These are phyloP conservation scores for Sceliomorpha sp. DNA, from an alignment of 2,888 invertebrate genomes.

Conservation along the genomic window DNA sequence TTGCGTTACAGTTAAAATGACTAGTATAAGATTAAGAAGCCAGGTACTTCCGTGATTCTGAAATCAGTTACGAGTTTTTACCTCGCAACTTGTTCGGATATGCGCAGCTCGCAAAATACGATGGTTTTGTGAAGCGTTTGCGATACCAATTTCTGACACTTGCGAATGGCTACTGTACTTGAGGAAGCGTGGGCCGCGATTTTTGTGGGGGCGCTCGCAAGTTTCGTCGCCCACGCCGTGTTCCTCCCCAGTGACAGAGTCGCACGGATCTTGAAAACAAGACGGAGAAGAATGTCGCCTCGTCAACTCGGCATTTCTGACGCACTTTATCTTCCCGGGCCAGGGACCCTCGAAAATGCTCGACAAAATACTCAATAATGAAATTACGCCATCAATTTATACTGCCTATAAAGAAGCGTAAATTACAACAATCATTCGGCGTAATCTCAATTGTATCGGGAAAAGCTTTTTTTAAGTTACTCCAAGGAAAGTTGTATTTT, in stretches of 20 bases:
- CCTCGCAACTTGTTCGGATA: too few species aligned
- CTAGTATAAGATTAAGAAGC: too few species aligned
- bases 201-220: constrained; percentile 34
- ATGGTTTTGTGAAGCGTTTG: background rate
- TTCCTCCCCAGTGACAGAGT: constrained; percentile 42
- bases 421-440: too few species aligned
- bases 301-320: constrained; percentile 36
- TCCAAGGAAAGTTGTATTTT: too few species aligned
- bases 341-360: background rate
- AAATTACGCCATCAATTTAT: too few species aligned
- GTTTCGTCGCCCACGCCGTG: constrained; percentile 33
- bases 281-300: constrained; percentile 30
- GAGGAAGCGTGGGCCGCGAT: constrained; percentile 38
- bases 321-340: constrained; percentile 36
- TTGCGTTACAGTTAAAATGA: too few species aligned
- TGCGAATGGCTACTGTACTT: constrained; percentile 31
- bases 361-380: background rate
- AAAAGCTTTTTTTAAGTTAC: too few species aligned
- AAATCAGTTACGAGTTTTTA: too few species aligned
- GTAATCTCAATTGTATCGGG: too few species aligned
- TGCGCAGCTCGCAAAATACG: too few species aligned
- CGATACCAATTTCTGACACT: constrained; percentile 1
- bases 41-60: too few species aligned
- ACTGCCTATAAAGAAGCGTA: too few species aligned
- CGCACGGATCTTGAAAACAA: constrained; percentile 42